Conservation (phyloP, 1,140 invertebrate species). For the Drosophila punjabiensis region DNA sequence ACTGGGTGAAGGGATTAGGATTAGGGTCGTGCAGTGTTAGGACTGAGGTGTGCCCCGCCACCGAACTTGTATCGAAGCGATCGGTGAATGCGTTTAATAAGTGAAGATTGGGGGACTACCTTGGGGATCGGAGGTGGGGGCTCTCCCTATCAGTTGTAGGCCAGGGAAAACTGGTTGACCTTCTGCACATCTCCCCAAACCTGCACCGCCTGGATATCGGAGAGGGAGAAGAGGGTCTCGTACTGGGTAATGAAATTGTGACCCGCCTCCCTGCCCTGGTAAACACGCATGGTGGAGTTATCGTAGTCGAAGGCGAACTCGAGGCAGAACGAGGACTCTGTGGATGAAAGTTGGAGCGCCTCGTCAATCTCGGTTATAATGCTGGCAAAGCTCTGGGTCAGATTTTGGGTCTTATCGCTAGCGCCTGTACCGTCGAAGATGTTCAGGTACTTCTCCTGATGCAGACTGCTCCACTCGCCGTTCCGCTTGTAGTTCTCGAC, state of each 20-base stretch:
- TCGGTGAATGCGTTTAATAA: slow-evolving; percentile 15
- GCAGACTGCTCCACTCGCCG: slow-evolving; percentile 65
- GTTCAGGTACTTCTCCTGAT: slow-evolving; percentile 58
- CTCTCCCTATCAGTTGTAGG: slow-evolving; percentile 57
- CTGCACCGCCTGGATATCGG: slow-evolving; percentile 70
- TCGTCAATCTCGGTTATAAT: slow-evolving; percentile 47
- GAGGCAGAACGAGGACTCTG: slow-evolving; percentile 70
- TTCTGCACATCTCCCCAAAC: slow-evolving; percentile 82
- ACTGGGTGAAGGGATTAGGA: slow-evolving; percentile 13
- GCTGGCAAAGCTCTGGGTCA: slow-evolving; percentile 36
- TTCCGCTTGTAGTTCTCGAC: slow-evolving; percentile 74
- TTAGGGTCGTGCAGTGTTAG: slow-evolving; percentile 29
- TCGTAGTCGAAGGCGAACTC: slow-evolving; percentile 73
- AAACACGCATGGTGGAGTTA: slow-evolving; percentile 60
- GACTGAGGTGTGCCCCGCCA: slow-evolving; percentile 13
- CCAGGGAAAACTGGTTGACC: slow-evolving; percentile 62
- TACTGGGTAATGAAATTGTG: slow-evolving; percentile 60
- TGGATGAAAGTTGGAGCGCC: slow-evolving; percentile 67
- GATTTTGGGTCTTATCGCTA: slow-evolving; percentile 24
- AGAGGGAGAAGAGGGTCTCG: slow-evolving; percentile 52
- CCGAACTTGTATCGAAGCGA: slow-evolving; percentile 25
- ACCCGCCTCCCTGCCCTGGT: slow-evolving; percentile 61
- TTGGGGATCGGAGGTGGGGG: slow-evolving; percentile 18
- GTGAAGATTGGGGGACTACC: slow-evolving; percentile 31
- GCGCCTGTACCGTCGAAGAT: slow-evolving; percentile 73